phyloP scores from a whole-genome alignment of 2,797 vertebrate species.

The Synaphobranchus kaupii region DNA sequence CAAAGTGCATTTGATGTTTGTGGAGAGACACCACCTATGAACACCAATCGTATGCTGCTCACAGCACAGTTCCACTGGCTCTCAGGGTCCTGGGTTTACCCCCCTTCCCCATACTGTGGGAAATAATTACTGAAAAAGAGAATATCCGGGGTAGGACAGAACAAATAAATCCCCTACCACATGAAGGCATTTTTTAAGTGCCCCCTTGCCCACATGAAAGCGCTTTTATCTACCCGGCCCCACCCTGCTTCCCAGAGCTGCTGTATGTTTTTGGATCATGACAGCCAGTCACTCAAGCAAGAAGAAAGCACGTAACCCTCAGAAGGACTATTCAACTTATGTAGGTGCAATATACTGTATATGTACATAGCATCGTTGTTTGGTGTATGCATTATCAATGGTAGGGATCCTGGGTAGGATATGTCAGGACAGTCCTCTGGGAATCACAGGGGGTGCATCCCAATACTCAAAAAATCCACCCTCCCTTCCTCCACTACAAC shows the following conservation, averaged over 20 bases:
- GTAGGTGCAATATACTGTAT: not conserved
- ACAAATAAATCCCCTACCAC: constrained; percentile 18
- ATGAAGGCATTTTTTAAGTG: not conserved
- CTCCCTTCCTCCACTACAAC: too few relatives aligned
- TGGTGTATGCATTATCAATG: not conserved
- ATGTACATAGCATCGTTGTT: not conserved
- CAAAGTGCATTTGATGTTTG: not conserved
- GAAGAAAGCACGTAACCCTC: not conserved
- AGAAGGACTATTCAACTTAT: not conserved
- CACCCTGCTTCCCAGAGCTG: not conserved
- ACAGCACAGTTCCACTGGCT: not conserved
- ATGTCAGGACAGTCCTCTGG: not conserved
- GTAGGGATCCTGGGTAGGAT: not conserved
- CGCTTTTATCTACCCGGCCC: not conserved
- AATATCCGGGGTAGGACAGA: not conserved
- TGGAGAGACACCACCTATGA: not conserved
- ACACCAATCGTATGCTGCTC: not conserved
- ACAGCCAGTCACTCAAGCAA: not conserved
- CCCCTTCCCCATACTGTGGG: not conserved
- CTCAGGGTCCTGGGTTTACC: not conserved
- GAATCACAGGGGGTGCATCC: not conserved
- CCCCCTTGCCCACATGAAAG: not conserved
- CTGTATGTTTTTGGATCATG: not conserved
- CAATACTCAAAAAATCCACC: too few relatives aligned
- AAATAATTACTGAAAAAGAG: not conserved